phyloP scores from a whole-genome alignment of 2,797 vertebrate genomes.

The Phataginus tetradactyla region DNA sequence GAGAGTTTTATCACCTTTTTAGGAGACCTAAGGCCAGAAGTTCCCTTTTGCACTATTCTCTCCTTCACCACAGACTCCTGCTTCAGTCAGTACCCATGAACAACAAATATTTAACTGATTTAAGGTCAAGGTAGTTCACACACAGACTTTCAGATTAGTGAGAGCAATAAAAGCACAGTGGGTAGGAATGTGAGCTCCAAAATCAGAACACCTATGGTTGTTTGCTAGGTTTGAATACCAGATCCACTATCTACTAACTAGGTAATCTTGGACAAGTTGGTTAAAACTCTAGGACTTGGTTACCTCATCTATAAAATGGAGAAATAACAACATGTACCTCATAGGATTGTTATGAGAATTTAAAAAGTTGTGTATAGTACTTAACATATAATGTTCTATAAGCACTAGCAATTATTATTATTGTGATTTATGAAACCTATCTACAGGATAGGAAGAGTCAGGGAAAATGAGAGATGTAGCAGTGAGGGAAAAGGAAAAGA shows the following conservation, averaged over 20 bases:
- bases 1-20: constrained; percentile 25
- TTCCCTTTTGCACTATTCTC: not conserved
- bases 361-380: not conserved
- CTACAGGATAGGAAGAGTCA: not conserved
- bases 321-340: not conserved
- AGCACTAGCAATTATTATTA: constrained; percentile 26
- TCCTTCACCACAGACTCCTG: constrained; percentile 32
- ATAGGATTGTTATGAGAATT: not conserved
- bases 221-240: not conserved
- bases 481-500: constrained; percentile 1
- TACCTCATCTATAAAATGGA: constrained; percentile 37
- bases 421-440: constrained; percentile 2
- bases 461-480: not conserved
- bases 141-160: constrained; percentile 50
- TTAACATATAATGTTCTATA: constrained; percentile 11
- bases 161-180: not conserved
- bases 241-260: constrained; percentile 34
- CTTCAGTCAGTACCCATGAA: not conserved
- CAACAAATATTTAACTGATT: constrained; percentile 49
- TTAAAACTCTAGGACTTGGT: constrained; percentile 32
- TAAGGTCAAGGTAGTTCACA: constrained; percentile 64
- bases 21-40: not conserved
- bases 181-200: not conserved
- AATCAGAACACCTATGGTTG: not conserved
- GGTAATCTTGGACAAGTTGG: not conserved